Evolutionary conservation across 2,797 vertebrate genomes (phyloP), one percentile per base, ranked within the genome.

Genomic region (Hyperoplus immaculatus): DNA sequence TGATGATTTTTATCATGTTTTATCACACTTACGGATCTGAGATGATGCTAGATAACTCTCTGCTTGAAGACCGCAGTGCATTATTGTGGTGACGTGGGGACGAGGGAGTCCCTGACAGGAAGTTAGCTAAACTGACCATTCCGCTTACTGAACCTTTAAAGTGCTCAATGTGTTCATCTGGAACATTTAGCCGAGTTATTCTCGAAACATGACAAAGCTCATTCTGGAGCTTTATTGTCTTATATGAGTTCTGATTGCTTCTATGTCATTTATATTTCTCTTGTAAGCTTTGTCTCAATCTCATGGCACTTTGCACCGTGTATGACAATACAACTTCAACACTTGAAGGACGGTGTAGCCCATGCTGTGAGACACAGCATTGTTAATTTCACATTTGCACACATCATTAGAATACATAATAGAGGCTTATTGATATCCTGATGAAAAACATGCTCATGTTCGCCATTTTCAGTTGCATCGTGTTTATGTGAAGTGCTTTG

Each of bases 401-500:
- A 63, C 80, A 63, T 88, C 72, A 87, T 90, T 89, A 78, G 70
- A 87, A 84, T 78, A 64, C 59, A 74, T 85, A 79, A 90, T 75
- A 36, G 64, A 76, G 58, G 18, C 67, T 74, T 75, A 85, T 89
- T 90, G 79, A 93, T 89, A 87, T 64, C 72, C 71, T 57, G 56
- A 62, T 77, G 74, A 84, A 84, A 84, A 87, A 81, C 75, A 66
- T 21, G 16, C 69, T 79, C 3, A 42, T 85, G 51, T 77, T 81
- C 29, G 1, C 14, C 46, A 47, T 74, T 77, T 74, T 74, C 56
- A 54, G 76, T 63, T 60, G 74, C 54, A 61, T 69, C 47, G 55
- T 0, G 14, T 72, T 54, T 81, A 65, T 77, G 62, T 50, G 69
- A 81, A 73, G 29, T 36, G 71, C 91, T 94, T 94, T 94, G 92